Percentiles rank a stretch among this genome's conserved stretches.
Conservation (phyloP, 2,888 invertebrate genomes). For the Lithophane socia region DNA sequence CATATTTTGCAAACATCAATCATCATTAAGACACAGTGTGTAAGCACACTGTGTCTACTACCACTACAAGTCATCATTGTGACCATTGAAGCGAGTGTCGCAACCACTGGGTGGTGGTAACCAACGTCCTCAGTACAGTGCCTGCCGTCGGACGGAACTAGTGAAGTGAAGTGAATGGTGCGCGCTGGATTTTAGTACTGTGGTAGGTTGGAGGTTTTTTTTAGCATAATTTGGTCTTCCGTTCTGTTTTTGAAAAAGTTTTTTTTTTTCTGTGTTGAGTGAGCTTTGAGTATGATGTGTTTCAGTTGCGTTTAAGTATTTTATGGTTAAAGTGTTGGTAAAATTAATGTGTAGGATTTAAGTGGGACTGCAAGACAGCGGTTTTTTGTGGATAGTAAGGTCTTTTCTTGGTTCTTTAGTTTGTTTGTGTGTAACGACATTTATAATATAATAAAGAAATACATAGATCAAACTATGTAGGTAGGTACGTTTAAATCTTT, state of each 20-base stretch:
- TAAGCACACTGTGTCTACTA: constrained; percentile 11
- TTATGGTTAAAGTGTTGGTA: background rate
- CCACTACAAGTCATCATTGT: constrained; percentile 36
- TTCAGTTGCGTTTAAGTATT: background rate
- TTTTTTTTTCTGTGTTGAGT: background rate
- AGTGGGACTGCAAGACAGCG: background rate
- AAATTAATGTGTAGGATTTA: background rate
- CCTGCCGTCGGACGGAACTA: constrained; percentile 58
- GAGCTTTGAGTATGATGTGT: background rate
- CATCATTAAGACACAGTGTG: background rate
- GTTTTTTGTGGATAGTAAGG: background rate
- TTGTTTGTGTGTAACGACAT: background rate
- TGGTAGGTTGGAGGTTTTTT: constrained; percentile 54
- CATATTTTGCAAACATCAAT: constrained; percentile 22
- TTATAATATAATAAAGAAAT: background rate
- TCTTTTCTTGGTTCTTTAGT: background rate
- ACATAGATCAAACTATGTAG: background rate
- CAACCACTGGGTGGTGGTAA: constrained; percentile 55
- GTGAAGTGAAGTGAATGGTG: constrained; percentile 69
- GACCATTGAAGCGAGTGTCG: constrained; percentile 60
- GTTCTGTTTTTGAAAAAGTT: constrained; percentile 14
- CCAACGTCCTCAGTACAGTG: constrained; percentile 60
- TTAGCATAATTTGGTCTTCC: background rate
- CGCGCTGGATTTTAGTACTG: constrained; percentile 55
- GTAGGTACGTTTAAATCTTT: background rate